These are phyloP conservation scores for Benitochromis conjunctus DNA, from an alignment of 2,113 vertebrate species.

Conservation along the genomic window DNA sequence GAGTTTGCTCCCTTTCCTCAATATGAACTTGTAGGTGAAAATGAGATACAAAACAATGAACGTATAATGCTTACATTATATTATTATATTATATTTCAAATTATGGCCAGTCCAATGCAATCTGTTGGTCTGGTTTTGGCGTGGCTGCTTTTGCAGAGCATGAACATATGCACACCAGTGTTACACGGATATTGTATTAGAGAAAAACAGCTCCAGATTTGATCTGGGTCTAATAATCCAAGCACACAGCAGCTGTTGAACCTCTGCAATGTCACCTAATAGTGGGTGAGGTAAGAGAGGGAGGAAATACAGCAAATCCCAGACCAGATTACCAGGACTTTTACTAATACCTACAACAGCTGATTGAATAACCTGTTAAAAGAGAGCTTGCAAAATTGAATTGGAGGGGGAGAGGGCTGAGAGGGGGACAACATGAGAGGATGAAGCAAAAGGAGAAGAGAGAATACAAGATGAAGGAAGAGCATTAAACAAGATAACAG, in stretches of 20 bases:
- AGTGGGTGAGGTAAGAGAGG: background rate
- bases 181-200: background rate
- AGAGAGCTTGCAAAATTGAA: conserved; percentile 3
- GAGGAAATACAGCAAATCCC: conserved; percentile 36
- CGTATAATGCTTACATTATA: background rate
- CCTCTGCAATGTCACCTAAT: background rate
- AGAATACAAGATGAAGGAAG: background rate
- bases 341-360: conserved; percentile 24
- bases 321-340: conserved; percentile 42
- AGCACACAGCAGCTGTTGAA: conserved; percentile 25
- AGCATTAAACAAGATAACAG: background rate
- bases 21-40: background rate
- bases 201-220: background rate
- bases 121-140: background rate
- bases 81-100: background rate
- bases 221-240: conserved; percentile 25
- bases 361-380: conserved; percentile 38
- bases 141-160: background rate
- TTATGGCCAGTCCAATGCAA: background rate
- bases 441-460: background rate
- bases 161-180: background rate
- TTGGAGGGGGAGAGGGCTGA: background rate
- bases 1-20: background rate
- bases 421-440: background rate
- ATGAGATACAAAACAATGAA: background rate